phyloP scores from a whole-genome alignment of 2,797 vertebrate species.

The Sebastes cheni region DNA sequence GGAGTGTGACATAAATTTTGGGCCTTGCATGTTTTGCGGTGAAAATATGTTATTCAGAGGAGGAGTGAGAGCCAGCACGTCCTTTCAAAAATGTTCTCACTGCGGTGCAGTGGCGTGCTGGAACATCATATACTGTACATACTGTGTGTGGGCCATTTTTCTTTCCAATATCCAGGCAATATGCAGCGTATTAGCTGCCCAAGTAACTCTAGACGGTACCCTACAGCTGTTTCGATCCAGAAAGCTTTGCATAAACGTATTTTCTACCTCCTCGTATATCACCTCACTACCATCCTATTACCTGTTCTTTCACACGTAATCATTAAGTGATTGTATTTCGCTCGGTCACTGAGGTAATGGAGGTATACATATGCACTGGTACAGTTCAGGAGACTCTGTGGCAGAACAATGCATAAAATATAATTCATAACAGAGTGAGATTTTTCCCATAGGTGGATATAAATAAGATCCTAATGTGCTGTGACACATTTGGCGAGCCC shows the following conservation, averaged over 20 bases:
- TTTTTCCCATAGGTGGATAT: constrained; percentile 40
- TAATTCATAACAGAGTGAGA: constrained; percentile 47
- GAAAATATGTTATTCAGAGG: constrained; percentile 24
- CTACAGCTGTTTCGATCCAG: constrained; percentile 20
- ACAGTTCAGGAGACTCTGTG: constrained; percentile 15
- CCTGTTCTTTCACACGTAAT: constrained; percentile 39
- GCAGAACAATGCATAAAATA: constrained; percentile 52
- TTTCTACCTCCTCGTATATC: constrained; percentile 32
- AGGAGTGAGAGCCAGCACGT: background rate
- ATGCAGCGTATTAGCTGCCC: background rate
- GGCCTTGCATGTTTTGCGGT: constrained; percentile 24
- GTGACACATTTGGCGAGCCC: constrained; percentile 56
- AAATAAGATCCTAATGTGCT: constrained; percentile 51
- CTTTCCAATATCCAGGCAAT: background rate
- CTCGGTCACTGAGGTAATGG: constrained; percentile 39
- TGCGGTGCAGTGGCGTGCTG: background rate
- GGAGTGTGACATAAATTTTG: constrained; percentile 20
- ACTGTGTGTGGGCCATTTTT: constrained; percentile 21
- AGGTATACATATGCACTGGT: constrained; percentile 21
- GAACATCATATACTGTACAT: constrained; percentile 9
- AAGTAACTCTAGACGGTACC: constrained; percentile 17
- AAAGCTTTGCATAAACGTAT: constrained; percentile 21
- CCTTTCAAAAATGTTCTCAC: background rate
- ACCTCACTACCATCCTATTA: constrained; percentile 30
- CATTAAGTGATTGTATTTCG: constrained; percentile 33